A percentile compares a stretch with the other conserved stretches of the same genome.
Evolutionary conservation across 2,113 vertebrate genomes (phyloP).

Genomic region (Myanophis thanlyinensis): DNA sequence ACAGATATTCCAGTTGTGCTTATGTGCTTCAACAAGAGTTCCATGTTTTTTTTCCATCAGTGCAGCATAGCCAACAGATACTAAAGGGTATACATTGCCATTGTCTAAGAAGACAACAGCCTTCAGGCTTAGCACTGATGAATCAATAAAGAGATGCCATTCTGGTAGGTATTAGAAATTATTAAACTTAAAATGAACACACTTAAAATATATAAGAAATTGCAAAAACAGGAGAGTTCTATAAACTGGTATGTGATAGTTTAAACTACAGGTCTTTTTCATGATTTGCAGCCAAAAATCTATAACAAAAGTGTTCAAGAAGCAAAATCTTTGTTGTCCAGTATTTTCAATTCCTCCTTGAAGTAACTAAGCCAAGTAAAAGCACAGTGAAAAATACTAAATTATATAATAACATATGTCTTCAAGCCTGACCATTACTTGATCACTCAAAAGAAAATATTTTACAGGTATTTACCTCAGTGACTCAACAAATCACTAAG

Average conservation of each 20-base stretch:
- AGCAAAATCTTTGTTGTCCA: not conserved
- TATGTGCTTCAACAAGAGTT: not conserved
- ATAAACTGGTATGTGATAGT: not conserved
- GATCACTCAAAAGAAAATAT: not conserved
- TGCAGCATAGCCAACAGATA: not conserved
- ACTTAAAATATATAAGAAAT: not conserved
- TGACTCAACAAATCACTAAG: not conserved
- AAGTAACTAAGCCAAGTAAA: not conserved
- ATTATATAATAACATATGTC: not conserved
- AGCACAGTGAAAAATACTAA: not conserved
- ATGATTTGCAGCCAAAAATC: not conserved
- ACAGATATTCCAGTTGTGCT: not conserved
- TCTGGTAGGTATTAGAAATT: not conserved
- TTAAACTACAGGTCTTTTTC: not conserved
- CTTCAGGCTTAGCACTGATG: not conserved
- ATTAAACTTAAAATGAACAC: not conserved
- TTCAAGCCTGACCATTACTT: not conserved
- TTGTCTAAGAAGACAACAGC: not conserved
- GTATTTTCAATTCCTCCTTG: not conserved
- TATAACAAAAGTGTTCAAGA: not conserved
- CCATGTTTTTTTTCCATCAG: not conserved
- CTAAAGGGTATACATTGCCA: not conserved
- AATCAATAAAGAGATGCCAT: not conserved
- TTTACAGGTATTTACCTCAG: not conserved
- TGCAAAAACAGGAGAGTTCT: not conserved